Evolutionary conservation across 2,888 invertebrate species (phyloP).

Genomic region (Suillia variegata): DNA sequence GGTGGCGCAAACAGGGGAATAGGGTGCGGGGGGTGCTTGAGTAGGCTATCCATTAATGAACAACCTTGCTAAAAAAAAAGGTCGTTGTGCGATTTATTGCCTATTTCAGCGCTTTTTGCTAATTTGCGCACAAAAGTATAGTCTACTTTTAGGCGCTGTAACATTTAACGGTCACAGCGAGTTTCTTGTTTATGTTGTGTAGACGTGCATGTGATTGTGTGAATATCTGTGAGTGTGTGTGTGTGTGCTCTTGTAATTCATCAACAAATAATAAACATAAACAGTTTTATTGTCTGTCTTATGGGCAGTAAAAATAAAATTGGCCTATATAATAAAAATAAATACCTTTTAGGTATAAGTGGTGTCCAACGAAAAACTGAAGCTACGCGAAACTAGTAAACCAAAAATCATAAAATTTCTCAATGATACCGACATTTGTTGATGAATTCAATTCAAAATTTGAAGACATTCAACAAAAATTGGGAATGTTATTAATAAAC

Average conservation of each 20-base stretch:
- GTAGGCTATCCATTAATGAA: background rate
- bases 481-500: too few species aligned
- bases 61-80: background rate
- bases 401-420: too few species aligned
- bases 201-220: slow-evolving; percentile 2
- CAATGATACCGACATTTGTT: too few species aligned
- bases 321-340: too few species aligned
- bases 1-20: too few species aligned
- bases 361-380: too few species aligned
- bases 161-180: background rate
- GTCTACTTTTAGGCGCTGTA: slow-evolving; percentile 8
- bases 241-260: slow-evolving; percentile 47
- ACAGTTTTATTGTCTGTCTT: slow-evolving; percentile 47
- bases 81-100: slow-evolving; percentile 40
- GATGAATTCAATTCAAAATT: too few species aligned
- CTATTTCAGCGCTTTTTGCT: slow-evolving; percentile 51
- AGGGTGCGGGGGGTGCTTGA: background rate
- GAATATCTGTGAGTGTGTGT: slow-evolving; percentile 3
- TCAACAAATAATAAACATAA: slow-evolving; percentile 55
- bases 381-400: too few species aligned
- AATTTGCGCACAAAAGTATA: slow-evolving; percentile 40
- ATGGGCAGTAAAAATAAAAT: background rate
- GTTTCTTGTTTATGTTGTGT: background rate
- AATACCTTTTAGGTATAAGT: too few species aligned
- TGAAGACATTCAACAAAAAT: too few species aligned